These are phyloP conservation scores for Ptychoptera contaminata DNA, from an alignment of 2,888 invertebrate genomes.

Conservation along the genomic window DNA sequence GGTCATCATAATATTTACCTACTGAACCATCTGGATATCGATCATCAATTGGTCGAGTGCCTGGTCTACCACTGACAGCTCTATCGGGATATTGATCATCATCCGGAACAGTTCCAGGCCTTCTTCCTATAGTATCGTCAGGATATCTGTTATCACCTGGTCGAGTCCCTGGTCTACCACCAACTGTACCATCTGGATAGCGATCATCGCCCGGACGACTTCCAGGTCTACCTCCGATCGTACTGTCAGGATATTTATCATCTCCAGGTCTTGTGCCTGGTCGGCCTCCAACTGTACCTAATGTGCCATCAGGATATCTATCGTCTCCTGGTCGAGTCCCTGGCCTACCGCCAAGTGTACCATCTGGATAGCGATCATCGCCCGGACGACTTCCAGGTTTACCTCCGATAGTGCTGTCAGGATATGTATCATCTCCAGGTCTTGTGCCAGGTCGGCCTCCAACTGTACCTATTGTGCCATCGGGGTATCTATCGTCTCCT, in stretches of 20 bases:
- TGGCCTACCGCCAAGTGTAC: background rate
- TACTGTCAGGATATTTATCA: too few relatives aligned
- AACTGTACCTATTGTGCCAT: background rate
- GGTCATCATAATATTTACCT: background rate
- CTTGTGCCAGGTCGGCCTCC: slow-evolving; percentile 3
- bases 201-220: background rate
- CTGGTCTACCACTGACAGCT: slow-evolving; percentile 3
- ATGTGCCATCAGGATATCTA: slow-evolving; percentile 3
- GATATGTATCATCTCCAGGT: background rate
- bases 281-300: slow-evolving; percentile 9
- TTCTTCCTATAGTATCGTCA: slow-evolving; percentile 6
- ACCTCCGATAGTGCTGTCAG: background rate
- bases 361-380: background rate
- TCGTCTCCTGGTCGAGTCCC: background rate
- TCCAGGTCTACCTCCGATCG: slow-evolving; percentile 2
- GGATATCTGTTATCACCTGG: background rate
- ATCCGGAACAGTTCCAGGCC: background rate
- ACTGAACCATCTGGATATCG: background rate
- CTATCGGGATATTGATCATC: background rate
- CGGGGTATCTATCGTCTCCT: background rate
- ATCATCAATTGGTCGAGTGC: background rate
- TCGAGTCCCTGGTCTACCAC: background rate
- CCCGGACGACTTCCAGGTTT: background rate
- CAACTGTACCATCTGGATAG: background rate
- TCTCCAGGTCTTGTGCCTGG: slow-evolving; percentile 1